A percentile compares a stretch with the other conserved stretches of the same genome.
Evolutionary conservation across 2,797 vertebrate genomes (phyloP).

Genomic region (Neomorphus geoffroyi): DNA sequence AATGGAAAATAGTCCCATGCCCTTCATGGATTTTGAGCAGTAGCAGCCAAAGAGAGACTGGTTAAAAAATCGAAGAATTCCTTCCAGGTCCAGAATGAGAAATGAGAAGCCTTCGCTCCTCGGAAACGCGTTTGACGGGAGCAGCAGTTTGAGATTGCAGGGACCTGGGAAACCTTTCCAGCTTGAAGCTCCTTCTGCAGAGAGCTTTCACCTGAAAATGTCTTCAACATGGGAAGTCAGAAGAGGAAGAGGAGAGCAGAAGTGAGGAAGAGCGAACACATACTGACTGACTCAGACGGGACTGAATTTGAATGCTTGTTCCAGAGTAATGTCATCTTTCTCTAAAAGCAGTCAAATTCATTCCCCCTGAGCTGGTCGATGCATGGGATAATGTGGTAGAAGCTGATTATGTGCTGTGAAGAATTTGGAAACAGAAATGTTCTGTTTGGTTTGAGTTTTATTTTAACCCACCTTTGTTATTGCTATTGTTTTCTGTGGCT

Average conservation of each 20-base stretch:
- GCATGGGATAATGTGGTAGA: neutral
- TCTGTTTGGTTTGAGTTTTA: neutral
- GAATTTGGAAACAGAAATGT: neutral
- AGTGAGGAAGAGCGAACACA: neutral
- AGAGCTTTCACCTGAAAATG: neutral
- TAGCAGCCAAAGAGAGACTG: neutral
- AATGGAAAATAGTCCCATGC: conserved; percentile 20
- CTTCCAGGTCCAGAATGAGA: neutral
- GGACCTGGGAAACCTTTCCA: neutral
- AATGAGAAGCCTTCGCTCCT: neutral
- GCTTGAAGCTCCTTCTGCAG: neutral
- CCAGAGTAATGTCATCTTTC: neutral
- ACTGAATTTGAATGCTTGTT: neutral
- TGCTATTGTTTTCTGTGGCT: neutral
- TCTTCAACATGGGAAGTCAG: neutral
- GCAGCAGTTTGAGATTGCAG: neutral
- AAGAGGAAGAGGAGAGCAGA: neutral
- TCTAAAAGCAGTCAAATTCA: neutral
- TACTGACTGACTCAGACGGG: neutral
- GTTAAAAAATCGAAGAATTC: conserved; percentile 4
- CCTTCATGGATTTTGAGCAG: conserved; percentile 42
- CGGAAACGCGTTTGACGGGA: neutral
- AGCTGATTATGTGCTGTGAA: neutral
- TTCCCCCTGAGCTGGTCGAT: neutral
- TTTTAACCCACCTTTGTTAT: neutral